Evolutionary conservation across 2,888 invertebrate species (phyloP).

Genomic region (Xiphydria camelus): DNA sequence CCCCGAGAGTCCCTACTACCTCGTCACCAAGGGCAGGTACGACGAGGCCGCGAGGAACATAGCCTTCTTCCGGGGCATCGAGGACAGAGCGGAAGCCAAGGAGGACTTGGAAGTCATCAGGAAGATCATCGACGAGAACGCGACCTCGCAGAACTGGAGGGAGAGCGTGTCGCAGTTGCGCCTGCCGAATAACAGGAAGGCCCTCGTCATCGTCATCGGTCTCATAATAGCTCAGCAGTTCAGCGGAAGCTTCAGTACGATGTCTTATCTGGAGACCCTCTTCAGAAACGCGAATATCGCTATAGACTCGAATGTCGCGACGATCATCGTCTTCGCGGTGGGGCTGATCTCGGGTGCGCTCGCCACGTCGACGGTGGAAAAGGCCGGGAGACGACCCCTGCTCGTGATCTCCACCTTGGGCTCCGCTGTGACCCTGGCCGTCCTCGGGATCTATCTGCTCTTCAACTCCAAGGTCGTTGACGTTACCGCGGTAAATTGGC

Average conservation of each 20-base stretch:
- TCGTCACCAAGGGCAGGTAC: constrained; percentile 38
- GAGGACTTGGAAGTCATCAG: constrained; percentile 6
- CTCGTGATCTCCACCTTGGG: constrained; percentile 58
- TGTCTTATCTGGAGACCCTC: constrained; percentile 47
- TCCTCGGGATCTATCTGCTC: constrained; percentile 44
- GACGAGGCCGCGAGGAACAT: constrained; percentile 40
- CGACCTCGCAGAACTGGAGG: constrained; percentile 24
- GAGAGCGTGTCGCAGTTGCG: constrained; percentile 29
- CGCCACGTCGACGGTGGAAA: constrained; percentile 55
- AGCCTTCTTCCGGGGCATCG: constrained; percentile 43
- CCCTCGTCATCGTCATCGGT: constrained; percentile 45
- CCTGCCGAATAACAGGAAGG: constrained; percentile 38
- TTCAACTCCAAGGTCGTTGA: constrained; percentile 25
- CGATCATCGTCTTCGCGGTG: constrained; percentile 59
- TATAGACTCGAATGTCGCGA: constrained; percentile 49
- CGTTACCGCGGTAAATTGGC: constrained; percentile 36
- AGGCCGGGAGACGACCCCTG: constrained; percentile 59
- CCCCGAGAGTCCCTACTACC: constrained; percentile 50
- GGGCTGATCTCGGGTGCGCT: constrained; percentile 53
- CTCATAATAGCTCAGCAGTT: constrained; percentile 52
- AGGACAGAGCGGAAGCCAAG: constrained; percentile 7
- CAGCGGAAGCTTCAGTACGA: constrained; percentile 52
- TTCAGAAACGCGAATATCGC: constrained; percentile 39
- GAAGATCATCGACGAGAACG: constrained; percentile 11
- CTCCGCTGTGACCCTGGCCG: constrained; percentile 41